Percentiles rank a stretch among this genome's conserved stretches.
These are phyloP conservation scores for Embiotoca jacksoni DNA, from an alignment of 2,113 vertebrate species.

Conservation along the genomic window DNA sequence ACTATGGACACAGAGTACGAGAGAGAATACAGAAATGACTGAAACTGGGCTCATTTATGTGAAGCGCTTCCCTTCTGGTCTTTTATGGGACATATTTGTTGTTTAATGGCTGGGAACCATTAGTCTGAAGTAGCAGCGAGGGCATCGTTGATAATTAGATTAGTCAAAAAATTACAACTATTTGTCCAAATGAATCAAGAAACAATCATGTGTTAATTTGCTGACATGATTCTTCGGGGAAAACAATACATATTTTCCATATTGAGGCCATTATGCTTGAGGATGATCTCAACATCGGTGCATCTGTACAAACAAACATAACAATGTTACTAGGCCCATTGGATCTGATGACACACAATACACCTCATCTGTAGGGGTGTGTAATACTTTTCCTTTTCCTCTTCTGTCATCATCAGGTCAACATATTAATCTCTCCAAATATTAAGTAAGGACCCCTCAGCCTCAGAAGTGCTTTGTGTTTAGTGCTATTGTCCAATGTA, in stretches of 20 bases:
- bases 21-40: neutral
- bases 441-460: neutral
- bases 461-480: neutral
- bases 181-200: constrained; percentile 3
- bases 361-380: neutral
- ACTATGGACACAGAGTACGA: constrained; percentile 4
- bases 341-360: neutral
- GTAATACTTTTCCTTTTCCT: neutral
- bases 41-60: constrained; percentile 2
- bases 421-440: neutral
- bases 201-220: neutral
- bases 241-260: neutral
- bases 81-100: neutral
- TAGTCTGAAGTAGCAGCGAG: constrained; percentile 4
- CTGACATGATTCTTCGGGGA: neutral
- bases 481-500: neutral
- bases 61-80: neutral
- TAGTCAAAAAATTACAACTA: neutral
- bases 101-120: neutral
- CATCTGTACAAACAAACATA: neutral
- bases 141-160: neutral
- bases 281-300: constrained; percentile 12
- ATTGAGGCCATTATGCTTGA: neutral
- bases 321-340: neutral
- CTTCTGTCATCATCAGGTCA: neutral